Conservation (phyloP, 2,888 invertebrate species). For the Globia sparganii region DNA sequence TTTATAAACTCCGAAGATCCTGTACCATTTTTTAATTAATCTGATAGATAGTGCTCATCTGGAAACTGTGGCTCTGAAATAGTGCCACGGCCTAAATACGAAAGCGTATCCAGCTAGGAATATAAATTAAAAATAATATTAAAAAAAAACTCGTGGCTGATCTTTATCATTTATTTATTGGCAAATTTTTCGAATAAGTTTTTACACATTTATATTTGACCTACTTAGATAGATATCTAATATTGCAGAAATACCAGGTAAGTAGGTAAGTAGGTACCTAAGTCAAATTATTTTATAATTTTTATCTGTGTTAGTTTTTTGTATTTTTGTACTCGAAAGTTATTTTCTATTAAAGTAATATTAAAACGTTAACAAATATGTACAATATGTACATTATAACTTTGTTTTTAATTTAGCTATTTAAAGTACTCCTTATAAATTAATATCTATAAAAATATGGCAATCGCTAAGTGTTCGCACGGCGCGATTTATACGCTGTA, state of each 20-base stretch:
- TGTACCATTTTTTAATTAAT: not conserved
- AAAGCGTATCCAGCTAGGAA: not conserved
- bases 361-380: too few relatives aligned
- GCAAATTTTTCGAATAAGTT: conserved; percentile 9
- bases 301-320: not conserved
- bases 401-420: too few relatives aligned
- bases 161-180: conserved; percentile 7
- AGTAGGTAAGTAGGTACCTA: not conserved
- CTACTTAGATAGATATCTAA: not conserved
- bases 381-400: too few relatives aligned
- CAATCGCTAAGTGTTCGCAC: too few relatives aligned
- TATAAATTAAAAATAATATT: not conserved
- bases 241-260: conserved; percentile 7
- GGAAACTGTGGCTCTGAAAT: not conserved
- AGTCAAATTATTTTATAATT: not conserved
- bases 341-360: too few relatives aligned
- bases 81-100: not conserved
- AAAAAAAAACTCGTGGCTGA: not conserved
- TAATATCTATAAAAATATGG: too few relatives aligned
- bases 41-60: conserved; percentile 1
- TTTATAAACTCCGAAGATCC: not conserved
- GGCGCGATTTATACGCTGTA: too few relatives aligned
- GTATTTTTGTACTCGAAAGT: not conserved
- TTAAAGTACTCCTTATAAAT: too few relatives aligned
- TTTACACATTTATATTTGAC: conserved; percentile 1